A percentile compares a stretch with the other conserved stretches of the same genome.
phyloP scores from a whole-genome alignment of 2,888 invertebrate genomes.

The Liposcelis brunnea region DNA sequence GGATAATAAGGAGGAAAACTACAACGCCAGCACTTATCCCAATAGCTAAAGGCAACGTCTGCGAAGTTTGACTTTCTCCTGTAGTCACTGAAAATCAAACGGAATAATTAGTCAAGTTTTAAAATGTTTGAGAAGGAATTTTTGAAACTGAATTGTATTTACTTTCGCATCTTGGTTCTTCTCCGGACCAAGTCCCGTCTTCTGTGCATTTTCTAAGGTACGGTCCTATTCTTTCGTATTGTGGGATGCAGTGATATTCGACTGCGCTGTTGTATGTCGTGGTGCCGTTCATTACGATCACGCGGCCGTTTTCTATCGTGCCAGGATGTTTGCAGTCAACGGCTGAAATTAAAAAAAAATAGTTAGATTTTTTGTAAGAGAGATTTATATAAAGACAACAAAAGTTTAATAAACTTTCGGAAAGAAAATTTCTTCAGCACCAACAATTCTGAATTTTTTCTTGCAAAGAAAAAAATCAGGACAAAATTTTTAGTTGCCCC shows the following conservation, averaged over 20 bases:
- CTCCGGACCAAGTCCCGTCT: conserved; percentile 73
- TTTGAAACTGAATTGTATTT: conserved; percentile 17
- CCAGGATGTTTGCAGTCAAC: conserved; percentile 70
- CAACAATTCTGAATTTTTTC: too few species aligned
- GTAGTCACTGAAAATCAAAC: conserved; percentile 30
- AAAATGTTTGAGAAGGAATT: background rate
- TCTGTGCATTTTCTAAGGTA: conserved; percentile 70
- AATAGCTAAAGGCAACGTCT: conserved; percentile 59
- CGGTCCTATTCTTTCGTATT: conserved; percentile 63
- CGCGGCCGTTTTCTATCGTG: conserved; percentile 65
- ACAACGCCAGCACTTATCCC: conserved; percentile 73
- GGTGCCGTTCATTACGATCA: conserved; percentile 69
- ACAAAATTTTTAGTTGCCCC: too few species aligned
- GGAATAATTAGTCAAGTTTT: background rate
- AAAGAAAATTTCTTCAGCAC: too few species aligned
- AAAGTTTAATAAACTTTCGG: too few species aligned
- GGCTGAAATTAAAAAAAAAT: conserved; percentile 33
- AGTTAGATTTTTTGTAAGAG: background rate
- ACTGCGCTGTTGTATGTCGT: conserved; percentile 69
- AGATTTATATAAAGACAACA: too few species aligned
- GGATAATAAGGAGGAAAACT: conserved; percentile 54
- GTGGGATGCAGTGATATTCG: conserved; percentile 79
- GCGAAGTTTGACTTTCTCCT: conserved; percentile 51
- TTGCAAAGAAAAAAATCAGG: too few species aligned
- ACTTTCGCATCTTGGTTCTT: conserved; percentile 68